phyloP scores from a whole-genome alignment of 1,140 invertebrate genomes.

The Callitettix versicolor region DNA sequence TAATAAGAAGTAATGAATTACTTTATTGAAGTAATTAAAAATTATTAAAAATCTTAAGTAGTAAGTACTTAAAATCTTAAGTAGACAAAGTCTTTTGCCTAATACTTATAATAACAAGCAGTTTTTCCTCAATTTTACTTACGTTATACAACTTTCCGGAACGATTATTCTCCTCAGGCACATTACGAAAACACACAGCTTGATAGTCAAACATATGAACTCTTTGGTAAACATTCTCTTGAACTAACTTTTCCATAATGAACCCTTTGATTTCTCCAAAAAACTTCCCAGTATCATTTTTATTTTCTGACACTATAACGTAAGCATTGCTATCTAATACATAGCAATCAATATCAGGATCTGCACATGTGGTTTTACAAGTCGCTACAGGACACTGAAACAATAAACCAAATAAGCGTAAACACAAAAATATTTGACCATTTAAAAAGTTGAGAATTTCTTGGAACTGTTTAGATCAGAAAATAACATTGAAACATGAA shows the following conservation, averaged over 20 bases:
- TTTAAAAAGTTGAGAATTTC: background rate
- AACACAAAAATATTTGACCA: background rate
- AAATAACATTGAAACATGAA: too few relatives aligned
- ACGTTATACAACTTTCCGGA: constrained; percentile 48
- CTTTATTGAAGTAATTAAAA: background rate
- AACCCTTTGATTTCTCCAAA: constrained; percentile 60
- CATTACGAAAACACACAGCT: constrained; percentile 62
- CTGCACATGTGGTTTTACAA: constrained; percentile 48
- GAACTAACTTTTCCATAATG: constrained; percentile 66
- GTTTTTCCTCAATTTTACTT: constrained; percentile 26
- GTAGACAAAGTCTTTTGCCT: background rate
- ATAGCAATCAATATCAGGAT: constrained; percentile 66
- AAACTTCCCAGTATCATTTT: constrained; percentile 65
- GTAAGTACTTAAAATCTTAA: background rate
- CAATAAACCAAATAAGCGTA: too few relatives aligned
- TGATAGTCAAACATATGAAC: constrained; percentile 81
- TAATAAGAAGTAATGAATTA: background rate
- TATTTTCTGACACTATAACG: constrained; percentile 65
- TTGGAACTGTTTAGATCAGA: too few relatives aligned
- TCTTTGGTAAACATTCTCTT: constrained; percentile 63
- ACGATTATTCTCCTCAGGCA: constrained; percentile 38
- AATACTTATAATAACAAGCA: background rate
- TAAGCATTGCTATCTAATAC: constrained; percentile 85
- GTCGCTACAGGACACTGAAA: too few relatives aligned
- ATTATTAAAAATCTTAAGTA: background rate